A percentile compares a stretch with the other conserved stretches of the same genome.
Evolutionary conservation across 2,797 vertebrate genomes (phyloP).

Genomic region (Champsocephalus esox): DNA sequence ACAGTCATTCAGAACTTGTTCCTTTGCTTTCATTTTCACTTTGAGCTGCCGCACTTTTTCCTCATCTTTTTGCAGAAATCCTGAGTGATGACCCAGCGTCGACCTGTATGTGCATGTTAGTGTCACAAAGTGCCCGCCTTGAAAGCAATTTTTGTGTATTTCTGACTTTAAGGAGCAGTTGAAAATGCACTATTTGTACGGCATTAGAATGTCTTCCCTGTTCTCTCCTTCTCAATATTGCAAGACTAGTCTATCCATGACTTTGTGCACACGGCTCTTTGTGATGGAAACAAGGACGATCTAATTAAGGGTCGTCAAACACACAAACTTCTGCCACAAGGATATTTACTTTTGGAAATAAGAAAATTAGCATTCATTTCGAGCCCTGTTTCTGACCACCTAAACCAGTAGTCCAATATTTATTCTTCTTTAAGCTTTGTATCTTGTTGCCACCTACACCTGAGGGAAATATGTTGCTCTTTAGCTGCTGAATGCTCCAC

Average conservation of each 20-base stretch:
- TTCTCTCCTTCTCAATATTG: conserved; percentile 1
- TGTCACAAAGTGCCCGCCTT: neutral
- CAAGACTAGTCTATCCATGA: neutral
- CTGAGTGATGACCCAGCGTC: neutral
- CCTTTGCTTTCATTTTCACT: conserved; percentile 7
- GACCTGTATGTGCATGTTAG: neutral
- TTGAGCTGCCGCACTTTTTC: neutral
- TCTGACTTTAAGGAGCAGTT: neutral
- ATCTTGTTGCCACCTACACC: neutral
- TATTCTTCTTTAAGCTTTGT: neutral
- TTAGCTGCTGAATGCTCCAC: no score
- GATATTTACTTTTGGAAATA: neutral
- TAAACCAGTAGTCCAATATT: neutral
- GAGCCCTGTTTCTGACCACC: neutral
- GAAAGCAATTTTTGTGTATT: neutral
- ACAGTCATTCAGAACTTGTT: conserved; percentile 24
- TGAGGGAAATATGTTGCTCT: neutral
- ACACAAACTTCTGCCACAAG: neutral
- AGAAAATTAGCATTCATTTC: neutral
- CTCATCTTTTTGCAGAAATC: neutral
- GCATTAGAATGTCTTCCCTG: neutral
- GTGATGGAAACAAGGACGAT: neutral
- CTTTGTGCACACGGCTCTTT: neutral
- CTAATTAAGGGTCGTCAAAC: neutral
- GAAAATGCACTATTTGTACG: neutral